phyloP scores from a whole-genome alignment of 1,140 invertebrate species.

The Drosophila burlai region DNA sequence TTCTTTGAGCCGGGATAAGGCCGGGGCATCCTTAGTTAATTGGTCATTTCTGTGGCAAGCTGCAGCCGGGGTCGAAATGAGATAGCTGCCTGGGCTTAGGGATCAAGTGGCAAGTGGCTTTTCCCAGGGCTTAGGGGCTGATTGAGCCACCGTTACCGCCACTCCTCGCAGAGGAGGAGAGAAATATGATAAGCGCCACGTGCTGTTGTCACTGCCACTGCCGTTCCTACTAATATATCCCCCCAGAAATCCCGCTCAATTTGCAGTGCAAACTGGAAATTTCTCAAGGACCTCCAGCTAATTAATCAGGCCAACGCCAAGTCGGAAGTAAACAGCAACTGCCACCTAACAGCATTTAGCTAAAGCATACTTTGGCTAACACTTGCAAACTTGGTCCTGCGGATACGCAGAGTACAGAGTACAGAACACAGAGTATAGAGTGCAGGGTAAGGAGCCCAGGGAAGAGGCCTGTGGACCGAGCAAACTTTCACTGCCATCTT shows the following conservation, averaged over 20 bases:
- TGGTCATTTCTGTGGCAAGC: constrained; percentile 62
- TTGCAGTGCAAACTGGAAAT: constrained; percentile 46
- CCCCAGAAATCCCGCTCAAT: constrained; percentile 38
- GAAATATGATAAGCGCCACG: constrained; percentile 49
- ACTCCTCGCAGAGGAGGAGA: not conserved
- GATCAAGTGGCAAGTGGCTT: constrained; percentile 39
- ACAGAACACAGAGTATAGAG: no score
- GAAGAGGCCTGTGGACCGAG: constrained; percentile 25
- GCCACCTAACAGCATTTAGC: constrained; percentile 75
- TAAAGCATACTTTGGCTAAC: constrained; percentile 64
- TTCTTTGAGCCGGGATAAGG: constrained; percentile 57
- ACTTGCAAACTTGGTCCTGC: constrained; percentile 49
- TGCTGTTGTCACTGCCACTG: constrained; percentile 9
- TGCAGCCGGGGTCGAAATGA: constrained; percentile 16
- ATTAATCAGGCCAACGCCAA: constrained; percentile 63
- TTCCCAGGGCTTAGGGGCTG: constrained; percentile 28
- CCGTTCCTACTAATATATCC: not conserved
- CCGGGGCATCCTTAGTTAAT: constrained; percentile 60
- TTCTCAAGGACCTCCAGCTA: constrained; percentile 43
- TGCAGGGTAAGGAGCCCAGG: not conserved
- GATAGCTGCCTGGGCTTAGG: constrained; percentile 36
- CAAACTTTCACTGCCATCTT: constrained; percentile 54
- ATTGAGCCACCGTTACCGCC: constrained; percentile 5
- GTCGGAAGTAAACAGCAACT: constrained; percentile 74
- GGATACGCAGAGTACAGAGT: not conserved